Evolutionary conservation across 2,113 vertebrate species (phyloP).

Genomic region (Lepidothrix coronata): DNA sequence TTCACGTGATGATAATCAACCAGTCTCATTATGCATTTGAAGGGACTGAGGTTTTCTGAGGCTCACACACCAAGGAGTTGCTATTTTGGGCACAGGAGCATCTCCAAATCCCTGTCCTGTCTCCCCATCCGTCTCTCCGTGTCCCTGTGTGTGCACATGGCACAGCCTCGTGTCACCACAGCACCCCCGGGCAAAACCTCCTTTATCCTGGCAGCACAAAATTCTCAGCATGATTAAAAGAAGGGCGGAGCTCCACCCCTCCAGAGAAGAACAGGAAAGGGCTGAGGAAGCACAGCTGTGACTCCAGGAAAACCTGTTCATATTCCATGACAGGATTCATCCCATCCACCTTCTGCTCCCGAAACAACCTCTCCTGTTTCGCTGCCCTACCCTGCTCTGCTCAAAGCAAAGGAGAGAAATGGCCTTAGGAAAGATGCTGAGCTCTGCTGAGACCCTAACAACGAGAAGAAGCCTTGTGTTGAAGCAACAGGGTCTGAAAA

Average conservation of each 20-base stretch:
- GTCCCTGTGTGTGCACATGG: background rate
- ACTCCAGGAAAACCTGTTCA: background rate
- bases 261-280: background rate
- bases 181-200: background rate
- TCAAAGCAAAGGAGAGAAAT: background rate
- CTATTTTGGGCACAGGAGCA: background rate
- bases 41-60: background rate
- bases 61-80: background rate
- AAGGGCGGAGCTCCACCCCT: background rate
- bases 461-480: background rate
- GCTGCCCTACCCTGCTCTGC: background rate
- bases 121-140: background rate
- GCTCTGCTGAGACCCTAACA: background rate
- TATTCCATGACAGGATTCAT: rapidly evolving
- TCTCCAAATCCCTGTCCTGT: rapidly evolving
- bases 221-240: background rate
- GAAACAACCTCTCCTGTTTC: background rate
- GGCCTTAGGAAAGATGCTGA: background rate
- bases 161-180: background rate
- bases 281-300: background rate
- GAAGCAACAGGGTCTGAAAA: background rate
- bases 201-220: background rate
- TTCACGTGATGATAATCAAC: background rate
- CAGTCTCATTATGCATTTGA: background rate
- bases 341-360: background rate